A percentile compares a stretch with the other conserved stretches of the same genome.
Evolutionary conservation across 2,888 invertebrate species (phyloP).

Genomic region (Sarcophaga carnaria): DNA sequence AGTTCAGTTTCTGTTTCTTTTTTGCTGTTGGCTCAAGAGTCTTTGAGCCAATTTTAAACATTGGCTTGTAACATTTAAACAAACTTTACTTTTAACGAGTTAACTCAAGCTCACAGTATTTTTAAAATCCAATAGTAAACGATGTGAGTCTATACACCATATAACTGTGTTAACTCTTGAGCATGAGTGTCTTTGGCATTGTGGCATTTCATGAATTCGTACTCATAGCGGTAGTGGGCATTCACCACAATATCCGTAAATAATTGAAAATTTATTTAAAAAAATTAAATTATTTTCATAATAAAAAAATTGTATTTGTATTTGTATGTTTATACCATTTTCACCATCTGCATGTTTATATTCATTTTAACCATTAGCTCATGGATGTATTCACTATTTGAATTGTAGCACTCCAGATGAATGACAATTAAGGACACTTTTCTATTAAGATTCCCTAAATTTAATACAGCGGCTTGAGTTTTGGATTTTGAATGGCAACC

Average conservation of each 20-base stretch:
- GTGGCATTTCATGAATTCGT: neutral
- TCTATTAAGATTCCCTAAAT: too few relatives aligned
- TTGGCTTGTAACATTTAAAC: slow-evolving; percentile 29
- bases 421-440: too few relatives aligned
- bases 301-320: slow-evolving; percentile 5
- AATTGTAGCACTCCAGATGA: too few relatives aligned
- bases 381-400: too few relatives aligned
- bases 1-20: slow-evolving; percentile 28
- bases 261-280: neutral
- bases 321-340: slow-evolving; percentile 21
- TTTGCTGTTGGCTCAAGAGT: slow-evolving; percentile 36
- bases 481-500: too few relatives aligned
- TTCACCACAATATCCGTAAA: neutral
- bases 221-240: neutral
- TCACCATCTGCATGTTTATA: neutral
- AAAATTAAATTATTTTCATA: neutral
- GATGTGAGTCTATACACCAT: neutral
- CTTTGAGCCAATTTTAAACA: slow-evolving; percentile 45
- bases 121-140: slow-evolving; percentile 4
- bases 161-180: neutral
- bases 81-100: neutral
- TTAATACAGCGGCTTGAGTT: too few relatives aligned
- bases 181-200: slow-evolving; percentile 3
- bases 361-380: too few relatives aligned
- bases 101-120: slow-evolving; percentile 20